Conservation (phyloP, 1,140 invertebrate genomes). For the Drosophila nannoptera region DNA sequence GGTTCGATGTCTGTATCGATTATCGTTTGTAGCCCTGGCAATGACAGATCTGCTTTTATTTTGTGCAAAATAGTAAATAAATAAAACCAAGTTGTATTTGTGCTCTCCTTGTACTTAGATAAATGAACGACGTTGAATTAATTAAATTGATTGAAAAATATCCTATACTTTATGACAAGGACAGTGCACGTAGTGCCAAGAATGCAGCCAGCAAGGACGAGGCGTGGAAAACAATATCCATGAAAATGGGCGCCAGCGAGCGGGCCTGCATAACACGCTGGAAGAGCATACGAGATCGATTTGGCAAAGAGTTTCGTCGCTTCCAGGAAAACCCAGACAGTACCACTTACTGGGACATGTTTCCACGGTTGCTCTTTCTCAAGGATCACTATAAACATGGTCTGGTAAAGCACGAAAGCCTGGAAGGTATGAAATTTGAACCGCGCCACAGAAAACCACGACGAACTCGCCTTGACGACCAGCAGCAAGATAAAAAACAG, state of each 20-base stretch:
- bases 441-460: conserved; percentile 46
- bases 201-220: conserved; percentile 66
- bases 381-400: conserved; percentile 74
- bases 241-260: conserved; percentile 56
- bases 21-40: neutral
- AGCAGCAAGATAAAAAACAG: conserved; percentile 23
- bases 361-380: conserved; percentile 63
- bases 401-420: conserved; percentile 46
- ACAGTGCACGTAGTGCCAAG: conserved; percentile 52
- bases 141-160: conserved; percentile 64
- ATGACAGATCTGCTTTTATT: neutral
- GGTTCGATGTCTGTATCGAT: conserved; percentile 10
- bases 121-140: conserved; percentile 63
- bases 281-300: conserved; percentile 71
- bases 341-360: conserved; percentile 72
- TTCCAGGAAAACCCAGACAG: conserved; percentile 63
- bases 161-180: conserved; percentile 69
- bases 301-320: conserved; percentile 69
- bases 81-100: neutral
- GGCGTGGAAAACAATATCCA: conserved; percentile 66
- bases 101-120: conserved; percentile 6
- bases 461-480: conserved; percentile 16
- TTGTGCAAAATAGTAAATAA: conserved; percentile 23
- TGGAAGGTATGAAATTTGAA: conserved; percentile 61
- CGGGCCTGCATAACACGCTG: conserved; percentile 72